These are phyloP conservation scores for Eurypyga helias DNA, from an alignment of 2,113 vertebrate genomes.

Conservation along the genomic window DNA sequence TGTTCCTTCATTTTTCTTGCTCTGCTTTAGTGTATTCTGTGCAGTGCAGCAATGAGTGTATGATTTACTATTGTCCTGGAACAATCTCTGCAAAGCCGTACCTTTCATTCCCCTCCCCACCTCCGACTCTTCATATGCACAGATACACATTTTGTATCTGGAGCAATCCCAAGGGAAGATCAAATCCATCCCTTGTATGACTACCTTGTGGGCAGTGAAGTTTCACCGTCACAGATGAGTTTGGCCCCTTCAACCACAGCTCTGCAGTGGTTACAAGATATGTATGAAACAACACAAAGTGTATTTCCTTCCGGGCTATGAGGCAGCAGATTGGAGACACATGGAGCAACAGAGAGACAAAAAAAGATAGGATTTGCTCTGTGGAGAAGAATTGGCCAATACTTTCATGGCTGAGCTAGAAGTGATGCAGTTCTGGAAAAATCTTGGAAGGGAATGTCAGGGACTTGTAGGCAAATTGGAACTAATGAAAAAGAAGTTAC, in stretches of 20 bases:
- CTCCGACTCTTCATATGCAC: background rate
- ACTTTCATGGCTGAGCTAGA: background rate
- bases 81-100: conserved; percentile 28
- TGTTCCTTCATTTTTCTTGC: conserved; percentile 45
- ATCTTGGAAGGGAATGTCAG: background rate
- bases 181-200: background rate
- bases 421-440: background rate
- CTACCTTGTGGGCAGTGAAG: background rate
- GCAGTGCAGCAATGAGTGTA: background rate
- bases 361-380: background rate
- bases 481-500: background rate
- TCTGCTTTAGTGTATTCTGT: conserved; percentile 23
- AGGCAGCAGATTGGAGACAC: background rate
- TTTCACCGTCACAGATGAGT: background rate
- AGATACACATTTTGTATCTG: background rate
- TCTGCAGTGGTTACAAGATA: background rate
- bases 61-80: conserved; percentile 41
- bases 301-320: background rate
- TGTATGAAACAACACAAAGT: background rate
- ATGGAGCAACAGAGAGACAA: background rate
- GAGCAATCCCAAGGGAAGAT: background rate
- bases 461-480: background rate
- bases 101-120: background rate
- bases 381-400: background rate
- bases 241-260: background rate